phyloP scores from a whole-genome alignment of 2,797 vertebrate species.

The Podarcis siculus region DNA sequence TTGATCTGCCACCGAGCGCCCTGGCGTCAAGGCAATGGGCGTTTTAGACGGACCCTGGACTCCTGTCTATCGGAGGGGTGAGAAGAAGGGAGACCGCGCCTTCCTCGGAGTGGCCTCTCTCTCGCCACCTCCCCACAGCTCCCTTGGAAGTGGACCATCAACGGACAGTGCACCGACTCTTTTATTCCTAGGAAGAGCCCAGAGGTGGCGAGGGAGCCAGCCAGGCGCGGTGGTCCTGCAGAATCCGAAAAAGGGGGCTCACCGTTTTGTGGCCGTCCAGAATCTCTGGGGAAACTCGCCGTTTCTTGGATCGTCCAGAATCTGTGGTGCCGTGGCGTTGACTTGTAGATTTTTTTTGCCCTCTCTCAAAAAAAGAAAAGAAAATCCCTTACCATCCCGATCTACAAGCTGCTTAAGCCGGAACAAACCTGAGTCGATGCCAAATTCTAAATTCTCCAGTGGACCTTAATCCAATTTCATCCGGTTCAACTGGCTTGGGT shows the following conservation, averaged over 20 bases:
- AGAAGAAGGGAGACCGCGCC: not conserved
- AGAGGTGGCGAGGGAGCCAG: not conserved
- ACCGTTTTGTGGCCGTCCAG: not conserved
- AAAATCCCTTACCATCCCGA: not conserved
- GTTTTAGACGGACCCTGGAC: slow-evolving; percentile 64
- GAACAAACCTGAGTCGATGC: not conserved
- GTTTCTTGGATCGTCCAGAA: not conserved
- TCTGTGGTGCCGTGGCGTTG: no score
- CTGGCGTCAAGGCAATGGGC: slow-evolving; percentile 84
- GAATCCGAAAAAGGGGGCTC: not conserved
- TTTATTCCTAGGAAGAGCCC: slow-evolving; percentile 4
- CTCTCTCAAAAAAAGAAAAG: no score
- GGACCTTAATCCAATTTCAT: not conserved
- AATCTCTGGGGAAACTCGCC: not conserved
- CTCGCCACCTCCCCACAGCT: slow-evolving; percentile 75
- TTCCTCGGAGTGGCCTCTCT: not conserved
- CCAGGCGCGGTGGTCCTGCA: not conserved
- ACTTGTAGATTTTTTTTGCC: not conserved
- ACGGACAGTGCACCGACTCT: slow-evolving; percentile 73
- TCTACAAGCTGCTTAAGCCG: not conserved
- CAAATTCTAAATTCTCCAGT: not conserved
- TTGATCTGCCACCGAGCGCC: slow-evolving; percentile 80
- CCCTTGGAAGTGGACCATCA: slow-evolving; percentile 72
- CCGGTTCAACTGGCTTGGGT: no score
- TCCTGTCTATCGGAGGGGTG: not conserved